Evolutionary conservation across 2,113 vertebrate genomes (phyloP).

Genomic region (Daphoenositta chrysoptera): DNA sequence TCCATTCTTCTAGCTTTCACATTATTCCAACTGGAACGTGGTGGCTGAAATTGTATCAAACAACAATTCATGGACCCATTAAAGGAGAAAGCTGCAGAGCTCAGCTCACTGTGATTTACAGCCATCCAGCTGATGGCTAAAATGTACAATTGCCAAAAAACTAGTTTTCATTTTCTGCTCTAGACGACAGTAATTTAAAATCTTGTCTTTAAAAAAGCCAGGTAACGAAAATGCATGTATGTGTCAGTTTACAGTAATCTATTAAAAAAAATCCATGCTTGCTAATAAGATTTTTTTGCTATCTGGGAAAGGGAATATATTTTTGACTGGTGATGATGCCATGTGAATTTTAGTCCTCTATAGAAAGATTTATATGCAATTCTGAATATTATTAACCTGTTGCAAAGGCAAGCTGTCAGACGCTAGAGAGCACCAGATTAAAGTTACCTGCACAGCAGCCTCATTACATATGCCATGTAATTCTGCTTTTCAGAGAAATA

Average conservation of each 20-base stretch:
- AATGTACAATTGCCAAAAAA: neutral
- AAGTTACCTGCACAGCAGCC: neutral
- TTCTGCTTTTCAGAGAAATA: neutral
- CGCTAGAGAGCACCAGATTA: neutral
- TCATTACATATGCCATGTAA: neutral
- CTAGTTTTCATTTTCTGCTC: neutral
- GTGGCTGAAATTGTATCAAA: neutral
- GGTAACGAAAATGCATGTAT: neutral
- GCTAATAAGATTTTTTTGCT: neutral
- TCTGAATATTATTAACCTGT: slow-evolving; percentile 9
- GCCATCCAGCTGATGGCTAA: neutral
- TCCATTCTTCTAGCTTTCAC: neutral
- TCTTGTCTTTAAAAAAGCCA: neutral
- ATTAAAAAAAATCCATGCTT: neutral
- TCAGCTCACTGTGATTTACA: neutral
- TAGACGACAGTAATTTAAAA: neutral
- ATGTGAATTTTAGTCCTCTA: neutral
- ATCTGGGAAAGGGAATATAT: neutral
- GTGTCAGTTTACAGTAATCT: neutral
- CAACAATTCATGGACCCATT: neutral
- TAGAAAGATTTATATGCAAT: neutral
- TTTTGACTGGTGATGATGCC: neutral
- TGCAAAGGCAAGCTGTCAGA: neutral
- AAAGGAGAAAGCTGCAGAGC: neutral
- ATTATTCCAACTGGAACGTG: neutral